Evolutionary conservation across 2,888 invertebrate species (phyloP).

Genomic region (Hypercompe scribonia): DNA sequence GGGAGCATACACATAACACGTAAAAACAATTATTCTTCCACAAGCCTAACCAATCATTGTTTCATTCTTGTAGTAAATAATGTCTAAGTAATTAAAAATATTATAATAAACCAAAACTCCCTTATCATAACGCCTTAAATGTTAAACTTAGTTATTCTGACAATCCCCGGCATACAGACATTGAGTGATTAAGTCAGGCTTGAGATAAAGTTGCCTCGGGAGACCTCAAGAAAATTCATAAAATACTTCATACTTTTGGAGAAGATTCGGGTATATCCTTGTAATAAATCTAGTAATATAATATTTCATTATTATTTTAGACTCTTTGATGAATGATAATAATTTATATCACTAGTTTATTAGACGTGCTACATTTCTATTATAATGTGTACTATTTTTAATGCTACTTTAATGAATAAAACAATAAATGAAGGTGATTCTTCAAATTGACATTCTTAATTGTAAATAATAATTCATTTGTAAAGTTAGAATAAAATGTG

Average conservation of each 20-base stretch:
- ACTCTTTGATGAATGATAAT: neutral
- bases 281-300: slow-evolving; percentile 2
- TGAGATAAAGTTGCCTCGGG: slow-evolving; percentile 33
- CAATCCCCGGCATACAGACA: slow-evolving; percentile 1
- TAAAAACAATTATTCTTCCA: neutral
- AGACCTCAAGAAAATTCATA: slow-evolving; percentile 26
- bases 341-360: neutral
- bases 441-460: neutral
- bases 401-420: neutral
- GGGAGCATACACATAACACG: neutral
- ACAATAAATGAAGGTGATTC: neutral
- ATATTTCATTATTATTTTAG: neutral
- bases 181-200: slow-evolving; percentile 27
- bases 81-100: neutral
- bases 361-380: neutral
- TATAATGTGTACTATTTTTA: neutral
- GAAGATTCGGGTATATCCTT: neutral
- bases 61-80: neutral
- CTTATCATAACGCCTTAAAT: slow-evolving; percentile 9
- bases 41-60: neutral
- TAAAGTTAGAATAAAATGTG: too few species aligned
- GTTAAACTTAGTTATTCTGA: slow-evolving; percentile 11
- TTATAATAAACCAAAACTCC: slow-evolving; percentile 5
- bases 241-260: slow-evolving; percentile 26
- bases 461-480: neutral